Conservation (phyloP, 2,888 invertebrate genomes). For the Scrobipalpa costella region DNA sequence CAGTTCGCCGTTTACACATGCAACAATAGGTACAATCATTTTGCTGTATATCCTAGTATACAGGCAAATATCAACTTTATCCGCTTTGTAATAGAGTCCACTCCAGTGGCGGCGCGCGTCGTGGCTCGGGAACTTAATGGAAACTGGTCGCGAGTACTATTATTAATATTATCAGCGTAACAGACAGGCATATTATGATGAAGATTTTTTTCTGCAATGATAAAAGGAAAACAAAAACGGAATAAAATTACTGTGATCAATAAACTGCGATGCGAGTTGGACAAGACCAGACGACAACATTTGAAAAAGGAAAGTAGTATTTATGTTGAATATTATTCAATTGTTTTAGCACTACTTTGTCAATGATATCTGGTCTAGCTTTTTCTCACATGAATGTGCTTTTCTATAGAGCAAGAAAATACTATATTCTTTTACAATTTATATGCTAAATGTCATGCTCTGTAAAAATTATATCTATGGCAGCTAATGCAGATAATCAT, state of each 20-base stretch:
- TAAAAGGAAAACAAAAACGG: constrained; percentile 79
- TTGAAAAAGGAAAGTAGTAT: no score
- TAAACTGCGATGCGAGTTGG: constrained; percentile 9
- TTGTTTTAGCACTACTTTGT: no score
- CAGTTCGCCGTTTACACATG: constrained; percentile 7
- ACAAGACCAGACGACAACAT: not conserved
- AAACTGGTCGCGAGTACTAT: constrained; percentile 82
- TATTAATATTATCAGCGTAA: constrained; percentile 88
- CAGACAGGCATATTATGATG: constrained; percentile 91
- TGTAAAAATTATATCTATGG: no score
- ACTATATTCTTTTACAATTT: no score
- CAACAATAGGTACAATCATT: constrained; percentile 13
- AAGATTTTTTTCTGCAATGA: constrained; percentile 93
- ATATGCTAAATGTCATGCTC: no score
- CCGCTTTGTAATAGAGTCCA: constrained; percentile 9
- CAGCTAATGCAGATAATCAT: no score
- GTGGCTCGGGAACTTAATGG: constrained; percentile 40
- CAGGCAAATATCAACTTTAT: constrained; percentile 26
- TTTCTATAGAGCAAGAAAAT: no score
- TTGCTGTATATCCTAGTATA: constrained; percentile 19
- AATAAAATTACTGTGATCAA: constrained; percentile 60
- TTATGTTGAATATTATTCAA: no score
- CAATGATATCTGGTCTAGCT: no score
- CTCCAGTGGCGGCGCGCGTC: not conserved
- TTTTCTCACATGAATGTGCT: no score